Conservation (phyloP, 1,140 invertebrate genomes). For the Parasteatoda tepidariorum region DNA sequence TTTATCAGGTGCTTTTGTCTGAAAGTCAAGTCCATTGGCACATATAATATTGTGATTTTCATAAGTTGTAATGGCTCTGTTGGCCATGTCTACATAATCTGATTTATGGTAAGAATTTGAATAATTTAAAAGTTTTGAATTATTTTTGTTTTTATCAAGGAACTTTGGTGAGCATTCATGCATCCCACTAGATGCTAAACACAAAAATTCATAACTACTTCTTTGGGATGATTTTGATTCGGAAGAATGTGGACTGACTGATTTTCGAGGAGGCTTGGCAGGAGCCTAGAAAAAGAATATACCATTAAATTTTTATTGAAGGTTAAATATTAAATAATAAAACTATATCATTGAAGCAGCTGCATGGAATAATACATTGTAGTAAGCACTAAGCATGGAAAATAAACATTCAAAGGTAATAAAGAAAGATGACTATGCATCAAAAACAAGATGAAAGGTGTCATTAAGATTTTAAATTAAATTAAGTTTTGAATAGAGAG, state of each 20-base stretch:
- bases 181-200: constrained; percentile 39
- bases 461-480: too few species aligned
- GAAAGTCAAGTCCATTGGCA: constrained; percentile 32
- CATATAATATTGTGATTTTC: constrained; percentile 58
- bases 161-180: constrained; percentile 31
- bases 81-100: constrained; percentile 52
- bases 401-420: too few species aligned
- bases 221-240: constrained; percentile 45
- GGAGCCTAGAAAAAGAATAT: constrained; percentile 71
- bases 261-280: constrained; percentile 74
- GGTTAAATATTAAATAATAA: too few species aligned
- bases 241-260: constrained; percentile 40
- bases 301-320: too few species aligned
- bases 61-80: constrained; percentile 44
- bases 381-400: too few species aligned
- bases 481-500: too few species aligned
- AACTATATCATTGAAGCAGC: too few species aligned
- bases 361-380: too few species aligned
- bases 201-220: constrained; percentile 48
- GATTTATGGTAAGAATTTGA: constrained; percentile 15
- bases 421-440: too few species aligned
- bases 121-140: not conserved
- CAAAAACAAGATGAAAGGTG: too few species aligned
- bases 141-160: constrained; percentile 34
- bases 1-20: constrained; percentile 1